Evolutionary conservation across 1,140 invertebrate genomes (phyloP).

Genomic region (Bombyx mandarina): DNA sequence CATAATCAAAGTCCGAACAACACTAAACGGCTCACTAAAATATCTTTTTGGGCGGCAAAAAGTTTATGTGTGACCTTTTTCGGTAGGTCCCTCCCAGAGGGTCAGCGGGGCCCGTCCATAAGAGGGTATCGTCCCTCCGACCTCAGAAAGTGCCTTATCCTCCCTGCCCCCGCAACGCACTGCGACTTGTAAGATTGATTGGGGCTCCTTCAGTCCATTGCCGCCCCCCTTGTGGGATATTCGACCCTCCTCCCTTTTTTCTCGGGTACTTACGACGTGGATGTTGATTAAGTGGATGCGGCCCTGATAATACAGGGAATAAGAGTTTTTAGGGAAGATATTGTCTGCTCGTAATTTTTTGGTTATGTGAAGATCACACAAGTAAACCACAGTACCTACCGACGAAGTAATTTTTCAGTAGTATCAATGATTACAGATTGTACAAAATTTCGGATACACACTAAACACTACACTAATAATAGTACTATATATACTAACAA

Average conservation of each 20-base stretch:
- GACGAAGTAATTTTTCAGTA: too few species aligned
- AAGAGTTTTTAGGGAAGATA: too few species aligned
- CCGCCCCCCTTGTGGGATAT: slow-evolving; percentile 51
- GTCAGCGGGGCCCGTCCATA: slow-evolving; percentile 51
- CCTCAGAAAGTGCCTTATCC: slow-evolving; percentile 37
- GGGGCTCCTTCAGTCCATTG: slow-evolving; percentile 68
- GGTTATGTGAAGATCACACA: too few species aligned
- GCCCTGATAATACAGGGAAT: too few species aligned
- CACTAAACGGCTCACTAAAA: slow-evolving; percentile 13
- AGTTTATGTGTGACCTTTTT: slow-evolving; percentile 52
- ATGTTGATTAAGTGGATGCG: slow-evolving; percentile 35
- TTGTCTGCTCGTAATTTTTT: too few species aligned
- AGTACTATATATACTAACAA: too few species aligned
- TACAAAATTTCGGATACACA: too few species aligned
- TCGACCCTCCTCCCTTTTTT: slow-evolving; percentile 63
- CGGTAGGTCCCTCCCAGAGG: slow-evolving; percentile 38
- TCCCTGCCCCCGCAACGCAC: slow-evolving; percentile 26
- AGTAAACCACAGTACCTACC: too few species aligned
- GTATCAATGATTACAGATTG: too few species aligned
- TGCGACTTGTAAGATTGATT: slow-evolving; percentile 71
- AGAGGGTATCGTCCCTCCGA: slow-evolving; percentile 61
- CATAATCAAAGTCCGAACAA: not conserved
- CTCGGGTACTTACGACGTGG: slow-evolving; percentile 42
- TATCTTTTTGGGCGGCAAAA: slow-evolving; percentile 32
- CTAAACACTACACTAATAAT: too few species aligned